Percentiles rank a stretch among this genome's conserved stretches.
Conservation (phyloP, 1,140 invertebrate species). For the Copidosoma floridanum region DNA sequence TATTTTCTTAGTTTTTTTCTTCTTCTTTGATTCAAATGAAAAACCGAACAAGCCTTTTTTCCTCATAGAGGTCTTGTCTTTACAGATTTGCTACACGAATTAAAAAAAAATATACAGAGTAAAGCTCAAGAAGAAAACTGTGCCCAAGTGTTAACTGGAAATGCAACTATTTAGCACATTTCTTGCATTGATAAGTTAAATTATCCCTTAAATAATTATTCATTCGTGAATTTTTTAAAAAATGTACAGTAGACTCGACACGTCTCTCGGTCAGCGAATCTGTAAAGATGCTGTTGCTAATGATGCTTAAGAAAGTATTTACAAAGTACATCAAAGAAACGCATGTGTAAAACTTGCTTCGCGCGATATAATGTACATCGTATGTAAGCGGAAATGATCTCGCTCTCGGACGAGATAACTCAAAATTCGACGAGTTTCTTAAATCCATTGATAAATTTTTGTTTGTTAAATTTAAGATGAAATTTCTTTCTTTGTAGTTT, state of each 20-base stretch:
- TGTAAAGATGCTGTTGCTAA: conserved; percentile 13
- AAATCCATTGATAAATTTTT: conserved; percentile 9
- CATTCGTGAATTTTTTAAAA: neutral
- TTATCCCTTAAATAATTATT: neutral
- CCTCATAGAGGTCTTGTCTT: too few species aligned
- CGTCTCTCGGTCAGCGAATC: neutral
- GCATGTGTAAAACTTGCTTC: conserved; percentile 10
- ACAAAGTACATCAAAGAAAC: conserved; percentile 17
- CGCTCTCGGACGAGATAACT: conserved; percentile 15
- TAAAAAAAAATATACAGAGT: neutral
- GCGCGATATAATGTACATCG: conserved; percentile 15
- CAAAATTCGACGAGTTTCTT: conserved; percentile 20
- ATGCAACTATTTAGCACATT: neutral
- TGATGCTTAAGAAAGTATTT: conserved; percentile 22
- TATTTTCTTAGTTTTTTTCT: conserved; percentile 34
- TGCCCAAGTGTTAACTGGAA: neutral
- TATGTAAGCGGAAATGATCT: conserved; percentile 10
- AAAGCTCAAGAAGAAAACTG: neutral
- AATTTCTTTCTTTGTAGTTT: conserved; percentile 57
- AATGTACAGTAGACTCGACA: neutral
- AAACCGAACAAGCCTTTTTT: conserved; percentile 18
- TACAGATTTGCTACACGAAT: conserved; percentile 2
- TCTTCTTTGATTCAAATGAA: conserved; percentile 24
- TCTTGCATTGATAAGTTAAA: neutral
- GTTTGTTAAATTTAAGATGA: conserved; percentile 48